phyloP scores from a whole-genome alignment of 2,113 vertebrate species.

The Trichechus manatus region DNA sequence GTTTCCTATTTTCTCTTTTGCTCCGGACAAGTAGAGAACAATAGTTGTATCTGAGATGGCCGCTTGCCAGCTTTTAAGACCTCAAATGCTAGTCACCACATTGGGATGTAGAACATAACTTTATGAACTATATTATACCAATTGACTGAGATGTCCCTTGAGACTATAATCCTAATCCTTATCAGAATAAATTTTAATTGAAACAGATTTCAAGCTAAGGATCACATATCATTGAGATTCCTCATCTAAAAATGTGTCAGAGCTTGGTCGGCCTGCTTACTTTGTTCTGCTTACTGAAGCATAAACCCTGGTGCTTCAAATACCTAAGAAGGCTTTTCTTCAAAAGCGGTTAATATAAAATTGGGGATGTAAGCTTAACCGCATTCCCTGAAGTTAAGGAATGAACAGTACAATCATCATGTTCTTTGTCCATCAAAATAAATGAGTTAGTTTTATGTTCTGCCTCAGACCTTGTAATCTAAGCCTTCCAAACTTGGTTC shows the following conservation, averaged over 20 bases:
- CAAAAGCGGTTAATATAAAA: conserved; percentile 13
- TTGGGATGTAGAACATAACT: background rate
- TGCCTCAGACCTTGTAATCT: background rate
- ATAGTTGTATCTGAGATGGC: background rate
- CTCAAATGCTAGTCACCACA: background rate
- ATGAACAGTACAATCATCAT: background rate
- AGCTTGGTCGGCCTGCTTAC: background rate
- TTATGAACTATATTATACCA: background rate
- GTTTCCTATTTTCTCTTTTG: background rate
- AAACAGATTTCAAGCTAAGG: conserved; percentile 42
- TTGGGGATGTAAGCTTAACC: background rate
- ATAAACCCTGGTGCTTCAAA: background rate
- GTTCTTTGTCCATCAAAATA: conserved; percentile 19
- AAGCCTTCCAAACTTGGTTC: background rate
- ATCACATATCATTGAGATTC: background rate
- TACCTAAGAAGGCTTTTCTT: conserved; percentile 52
- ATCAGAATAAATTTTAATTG: conserved; percentile 48
- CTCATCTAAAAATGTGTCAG: background rate
- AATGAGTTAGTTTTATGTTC: background rate
- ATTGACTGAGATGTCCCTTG: background rate
- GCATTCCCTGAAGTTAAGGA: conserved; percentile 34
- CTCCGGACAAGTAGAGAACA: background rate
- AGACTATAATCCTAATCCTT: background rate
- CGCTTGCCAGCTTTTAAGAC: background rate
- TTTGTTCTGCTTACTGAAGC: background rate